These are phyloP conservation scores for Eristalis arbustorum DNA, from an alignment of 2,888 invertebrate species.

Conservation along the genomic window DNA sequence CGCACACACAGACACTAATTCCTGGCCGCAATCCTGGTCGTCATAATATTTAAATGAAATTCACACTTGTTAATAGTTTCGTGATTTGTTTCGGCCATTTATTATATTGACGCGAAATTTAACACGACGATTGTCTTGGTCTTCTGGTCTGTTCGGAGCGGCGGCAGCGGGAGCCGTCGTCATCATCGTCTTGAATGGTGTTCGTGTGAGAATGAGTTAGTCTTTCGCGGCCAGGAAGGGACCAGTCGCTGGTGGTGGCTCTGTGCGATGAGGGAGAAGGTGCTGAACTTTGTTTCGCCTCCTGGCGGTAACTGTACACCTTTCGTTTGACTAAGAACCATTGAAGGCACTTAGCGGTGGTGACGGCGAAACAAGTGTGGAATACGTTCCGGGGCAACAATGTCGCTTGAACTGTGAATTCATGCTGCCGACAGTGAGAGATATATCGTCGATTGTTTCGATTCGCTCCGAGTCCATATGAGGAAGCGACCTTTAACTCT, in stretches of 20 bases:
- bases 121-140: constrained; percentile 70
- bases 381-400: constrained; percentile 25
- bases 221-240: neutral
- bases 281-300: constrained; percentile 57
- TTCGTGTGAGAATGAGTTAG: neutral
- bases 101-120: constrained; percentile 73
- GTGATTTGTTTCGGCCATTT: constrained; percentile 73
- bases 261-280: constrained; percentile 40
- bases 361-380: constrained; percentile 55
- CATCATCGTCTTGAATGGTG: neutral
- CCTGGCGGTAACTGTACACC: constrained; percentile 62
- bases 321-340: neutral
- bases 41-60: constrained; percentile 77
- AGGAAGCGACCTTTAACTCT: neutral
- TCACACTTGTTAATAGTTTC: constrained; percentile 74
- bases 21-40: constrained; percentile 27
- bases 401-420: neutral
- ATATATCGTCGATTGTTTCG: neutral
- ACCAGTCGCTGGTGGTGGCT: neutral
- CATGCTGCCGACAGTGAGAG: neutral
- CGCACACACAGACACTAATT: neutral
- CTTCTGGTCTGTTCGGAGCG: too few relatives aligned
- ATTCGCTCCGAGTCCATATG: neutral
- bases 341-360: neutral
- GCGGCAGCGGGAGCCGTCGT: constrained; percentile 21